Evolutionary conservation across 2,113 vertebrate species (phyloP).

Genomic region (Gymnorhina tibicen): DNA sequence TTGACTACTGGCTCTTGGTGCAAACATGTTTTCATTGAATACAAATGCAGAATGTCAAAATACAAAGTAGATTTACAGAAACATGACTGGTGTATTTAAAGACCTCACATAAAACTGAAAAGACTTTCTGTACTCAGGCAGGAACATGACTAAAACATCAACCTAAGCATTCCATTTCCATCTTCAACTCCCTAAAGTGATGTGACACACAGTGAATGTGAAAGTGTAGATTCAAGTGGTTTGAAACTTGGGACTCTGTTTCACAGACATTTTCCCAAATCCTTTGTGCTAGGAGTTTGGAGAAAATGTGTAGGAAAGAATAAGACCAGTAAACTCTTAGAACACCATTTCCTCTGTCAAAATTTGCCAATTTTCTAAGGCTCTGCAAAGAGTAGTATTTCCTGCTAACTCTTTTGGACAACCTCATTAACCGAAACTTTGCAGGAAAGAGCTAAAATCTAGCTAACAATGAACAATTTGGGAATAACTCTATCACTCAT

Average conservation of each 20-base stretch:
- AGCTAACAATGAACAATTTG: background rate
- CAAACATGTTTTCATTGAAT: background rate
- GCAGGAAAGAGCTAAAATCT: background rate
- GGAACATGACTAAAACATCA: background rate
- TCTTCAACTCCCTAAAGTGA: background rate
- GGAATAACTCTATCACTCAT: background rate
- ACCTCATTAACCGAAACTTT: background rate
- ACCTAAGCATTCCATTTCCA: background rate
- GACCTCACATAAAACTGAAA: background rate
- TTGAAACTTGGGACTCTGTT: background rate
- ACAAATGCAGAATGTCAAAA: background rate
- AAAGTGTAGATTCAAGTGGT: background rate
- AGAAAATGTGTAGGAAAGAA: background rate
- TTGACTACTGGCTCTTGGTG: background rate
- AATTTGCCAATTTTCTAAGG: background rate
- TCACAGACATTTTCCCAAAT: background rate
- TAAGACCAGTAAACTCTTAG: background rate
- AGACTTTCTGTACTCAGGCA: background rate
- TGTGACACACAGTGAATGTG: accelerated
- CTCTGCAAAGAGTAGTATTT: background rate
- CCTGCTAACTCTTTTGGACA: background rate
- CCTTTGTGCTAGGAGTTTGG: background rate
- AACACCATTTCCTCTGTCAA: background rate
- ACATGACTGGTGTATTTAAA: background rate
- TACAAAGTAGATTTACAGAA: background rate